Conservation (phyloP, 1,140 invertebrate genomes). For the Oreohelix idahoensis region DNA sequence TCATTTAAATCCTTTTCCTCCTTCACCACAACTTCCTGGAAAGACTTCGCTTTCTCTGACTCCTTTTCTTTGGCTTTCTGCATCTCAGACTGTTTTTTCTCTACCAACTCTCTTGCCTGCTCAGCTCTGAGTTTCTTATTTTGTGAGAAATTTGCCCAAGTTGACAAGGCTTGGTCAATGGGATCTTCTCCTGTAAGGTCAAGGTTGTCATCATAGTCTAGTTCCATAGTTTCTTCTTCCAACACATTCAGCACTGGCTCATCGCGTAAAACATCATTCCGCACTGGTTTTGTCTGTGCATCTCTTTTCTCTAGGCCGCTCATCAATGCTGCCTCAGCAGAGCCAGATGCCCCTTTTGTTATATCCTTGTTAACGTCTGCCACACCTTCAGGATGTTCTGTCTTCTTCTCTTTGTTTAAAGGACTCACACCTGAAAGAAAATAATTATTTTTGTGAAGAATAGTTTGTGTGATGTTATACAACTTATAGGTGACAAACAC, state of each 20-base stretch:
- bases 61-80: conserved; percentile 11
- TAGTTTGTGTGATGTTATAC: too few relatives aligned
- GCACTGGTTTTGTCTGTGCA: background rate
- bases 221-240: conserved; percentile 50
- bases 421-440: conserved; percentile 11
- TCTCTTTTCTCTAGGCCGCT: background rate
- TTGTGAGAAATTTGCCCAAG: conserved; percentile 22
- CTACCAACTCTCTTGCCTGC: background rate
- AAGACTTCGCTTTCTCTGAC: conserved; percentile 9
- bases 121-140: conserved; percentile 20
- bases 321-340: background rate
- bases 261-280: background rate
- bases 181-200: conserved; percentile 48
- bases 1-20: conserved; percentile 33
- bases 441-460: background rate
- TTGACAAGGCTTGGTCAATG: conserved; percentile 21
- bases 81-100: background rate
- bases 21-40: background rate
- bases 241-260: conserved; percentile 3
- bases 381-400: conserved; percentile 40
- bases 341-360: conserved; percentile 11
- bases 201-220: conserved; percentile 51
- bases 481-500: too few relatives aligned
- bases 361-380: conserved; percentile 71
- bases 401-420: conserved; percentile 10